Conservation (phyloP, 2,797 vertebrate species). For the Eupleurogrammus muticus region DNA sequence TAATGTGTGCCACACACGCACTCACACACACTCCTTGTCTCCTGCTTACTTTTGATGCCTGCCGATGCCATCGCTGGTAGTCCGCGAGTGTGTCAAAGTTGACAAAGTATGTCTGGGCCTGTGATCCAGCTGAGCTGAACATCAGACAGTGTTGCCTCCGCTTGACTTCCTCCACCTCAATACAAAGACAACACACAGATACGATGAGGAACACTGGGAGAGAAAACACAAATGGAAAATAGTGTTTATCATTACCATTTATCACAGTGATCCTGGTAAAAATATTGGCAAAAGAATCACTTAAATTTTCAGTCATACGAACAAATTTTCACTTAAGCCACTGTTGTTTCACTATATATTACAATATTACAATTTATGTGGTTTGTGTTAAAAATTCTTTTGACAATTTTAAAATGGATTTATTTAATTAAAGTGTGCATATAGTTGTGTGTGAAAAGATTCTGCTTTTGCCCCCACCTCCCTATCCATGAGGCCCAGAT, state of each 20-base stretch:
- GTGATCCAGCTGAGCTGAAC: conserved; percentile 93
- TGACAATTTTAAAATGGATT: not conserved
- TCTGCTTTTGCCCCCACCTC: too few species aligned
- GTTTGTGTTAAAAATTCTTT: too few species aligned
- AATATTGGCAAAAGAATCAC: not conserved
- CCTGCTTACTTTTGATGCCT: conserved; percentile 92
- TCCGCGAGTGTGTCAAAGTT: conserved; percentile 93
- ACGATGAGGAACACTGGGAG: conserved; percentile 13
- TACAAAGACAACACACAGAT: conserved; percentile 39
- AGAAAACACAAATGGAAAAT: conserved; percentile 15
- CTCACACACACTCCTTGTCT: conserved; percentile 16
- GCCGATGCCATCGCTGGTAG: conserved; percentile 94
- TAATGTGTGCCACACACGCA: conserved; percentile 14
- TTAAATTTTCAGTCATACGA: not conserved
- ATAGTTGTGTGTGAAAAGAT: not conserved
- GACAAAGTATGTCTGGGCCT: conserved; percentile 93
- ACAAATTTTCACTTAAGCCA: not conserved
- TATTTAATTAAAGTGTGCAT: not conserved
- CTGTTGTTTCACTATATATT: not conserved
- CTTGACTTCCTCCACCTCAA: conserved; percentile 93
- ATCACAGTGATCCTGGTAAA: not conserved
- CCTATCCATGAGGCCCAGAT: not conserved
- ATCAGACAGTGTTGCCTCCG: conserved; percentile 91
- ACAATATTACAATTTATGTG: too few species aligned
- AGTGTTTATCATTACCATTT: not conserved